A percentile compares a stretch with the other conserved stretches of the same genome.
Conservation (phyloP, 2,113 vertebrate genomes). For the Ranitomeya variabilis region DNA sequence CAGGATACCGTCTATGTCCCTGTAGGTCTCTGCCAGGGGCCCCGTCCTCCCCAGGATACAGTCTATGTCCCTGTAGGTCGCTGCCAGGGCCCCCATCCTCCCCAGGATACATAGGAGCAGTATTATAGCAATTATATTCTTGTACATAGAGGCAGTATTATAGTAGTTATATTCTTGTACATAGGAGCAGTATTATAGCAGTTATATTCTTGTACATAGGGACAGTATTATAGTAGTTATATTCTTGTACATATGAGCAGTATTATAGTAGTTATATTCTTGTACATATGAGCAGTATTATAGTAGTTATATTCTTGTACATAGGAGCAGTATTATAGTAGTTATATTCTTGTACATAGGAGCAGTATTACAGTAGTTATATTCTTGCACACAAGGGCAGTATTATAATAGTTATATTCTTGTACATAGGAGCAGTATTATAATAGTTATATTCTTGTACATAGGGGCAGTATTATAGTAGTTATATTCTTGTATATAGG, state of each 20-base stretch:
- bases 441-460: background rate
- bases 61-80: background rate
- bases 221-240: background rate
- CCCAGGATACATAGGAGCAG: background rate
- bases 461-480: no score
- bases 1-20: no score
- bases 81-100: no score
- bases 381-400: background rate
- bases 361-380: background rate
- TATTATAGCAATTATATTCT: slow-evolving; percentile 4
- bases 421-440: background rate
- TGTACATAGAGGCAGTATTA: background rate
- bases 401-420: background rate
- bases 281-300: slow-evolving; percentile 2
- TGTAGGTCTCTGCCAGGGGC: no score
- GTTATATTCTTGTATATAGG: no score
- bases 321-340: slow-evolving; percentile 3
- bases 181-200: background rate
- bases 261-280: slow-evolving; percentile 10
- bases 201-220: slow-evolving; percentile 4
- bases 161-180: slow-evolving; percentile 1
- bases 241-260: background rate
- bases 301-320: slow-evolving; percentile 7
- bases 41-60: no score
- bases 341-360: slow-evolving; percentile 2